Evolutionary conservation across 2,113 vertebrate species (phyloP).

Genomic region (Gulo gulo): DNA sequence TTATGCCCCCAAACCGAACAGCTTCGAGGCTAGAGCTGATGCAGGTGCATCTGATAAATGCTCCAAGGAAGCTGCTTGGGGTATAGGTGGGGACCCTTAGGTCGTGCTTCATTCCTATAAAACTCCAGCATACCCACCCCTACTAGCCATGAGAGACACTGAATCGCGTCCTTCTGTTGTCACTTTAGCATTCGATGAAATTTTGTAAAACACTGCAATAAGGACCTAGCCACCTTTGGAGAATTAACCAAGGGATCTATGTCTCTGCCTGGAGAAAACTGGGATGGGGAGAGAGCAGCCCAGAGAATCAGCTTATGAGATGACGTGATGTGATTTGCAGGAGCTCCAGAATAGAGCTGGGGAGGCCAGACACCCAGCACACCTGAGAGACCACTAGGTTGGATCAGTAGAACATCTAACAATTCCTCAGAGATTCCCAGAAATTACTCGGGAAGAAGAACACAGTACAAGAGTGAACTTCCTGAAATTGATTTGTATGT

Average conservation of each 20-base stretch:
- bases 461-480: neutral
- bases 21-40: neutral
- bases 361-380: neutral
- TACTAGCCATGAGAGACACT: neutral
- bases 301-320: neutral
- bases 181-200: neutral
- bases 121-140: neutral
- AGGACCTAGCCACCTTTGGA: neutral
- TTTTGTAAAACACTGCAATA: neutral
- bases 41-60: neutral
- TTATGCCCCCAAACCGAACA: neutral
- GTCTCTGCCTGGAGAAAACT: neutral
- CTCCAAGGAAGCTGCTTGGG: neutral
- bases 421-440: neutral
- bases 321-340: neutral
- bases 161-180: neutral
- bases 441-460: neutral
- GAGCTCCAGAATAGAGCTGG: neutral
- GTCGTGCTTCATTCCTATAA: neutral
- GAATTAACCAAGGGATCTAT: neutral
- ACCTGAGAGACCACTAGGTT: neutral
- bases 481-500: neutral
- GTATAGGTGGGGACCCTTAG: neutral
- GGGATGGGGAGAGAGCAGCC: neutral
- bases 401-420: neutral